phyloP scores from a whole-genome alignment of 2,113 vertebrate species.

The Dasyornis broadbenti region DNA sequence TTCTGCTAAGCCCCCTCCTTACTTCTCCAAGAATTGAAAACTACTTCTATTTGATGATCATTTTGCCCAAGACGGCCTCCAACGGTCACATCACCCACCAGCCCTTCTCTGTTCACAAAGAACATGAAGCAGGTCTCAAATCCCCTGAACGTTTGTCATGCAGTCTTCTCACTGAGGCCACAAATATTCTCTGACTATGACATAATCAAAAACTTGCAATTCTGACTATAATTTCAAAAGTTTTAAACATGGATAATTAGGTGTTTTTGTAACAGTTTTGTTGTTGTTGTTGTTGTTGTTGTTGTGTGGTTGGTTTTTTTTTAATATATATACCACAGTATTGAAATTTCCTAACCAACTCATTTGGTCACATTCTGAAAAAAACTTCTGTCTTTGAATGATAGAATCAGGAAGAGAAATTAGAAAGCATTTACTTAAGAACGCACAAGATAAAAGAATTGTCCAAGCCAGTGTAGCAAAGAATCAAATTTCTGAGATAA shows the following conservation, averaged over 20 bases:
- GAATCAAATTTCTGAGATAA: not conserved
- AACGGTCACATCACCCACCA: fast-evolving
- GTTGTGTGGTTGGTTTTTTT: no score
- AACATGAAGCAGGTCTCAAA: not conserved
- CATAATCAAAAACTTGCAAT: not conserved
- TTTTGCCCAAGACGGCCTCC: not conserved
- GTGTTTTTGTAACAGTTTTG: not conserved
- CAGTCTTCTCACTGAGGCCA: not conserved
- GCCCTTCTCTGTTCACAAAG: not conserved
- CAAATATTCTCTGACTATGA: not conserved
- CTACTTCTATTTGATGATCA: not conserved
- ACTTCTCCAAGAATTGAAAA: not conserved
- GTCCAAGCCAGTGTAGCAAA: not conserved
- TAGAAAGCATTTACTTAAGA: constrained; percentile 5
- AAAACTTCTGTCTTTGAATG: not conserved
- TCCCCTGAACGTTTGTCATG: fast-evolving
- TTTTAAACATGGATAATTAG: not conserved
- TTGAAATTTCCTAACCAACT: not conserved
- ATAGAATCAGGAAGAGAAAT: constrained; percentile 15
- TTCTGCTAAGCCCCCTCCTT: not conserved
- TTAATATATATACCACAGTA: no score
- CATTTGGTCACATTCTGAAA: not conserved
- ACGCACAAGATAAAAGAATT: not conserved
- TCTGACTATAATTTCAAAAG: not conserved
- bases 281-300: not conserved